Evolutionary conservation across 2,888 invertebrate genomes (phyloP).

Genomic region (Euplagia quadripunctaria): DNA sequence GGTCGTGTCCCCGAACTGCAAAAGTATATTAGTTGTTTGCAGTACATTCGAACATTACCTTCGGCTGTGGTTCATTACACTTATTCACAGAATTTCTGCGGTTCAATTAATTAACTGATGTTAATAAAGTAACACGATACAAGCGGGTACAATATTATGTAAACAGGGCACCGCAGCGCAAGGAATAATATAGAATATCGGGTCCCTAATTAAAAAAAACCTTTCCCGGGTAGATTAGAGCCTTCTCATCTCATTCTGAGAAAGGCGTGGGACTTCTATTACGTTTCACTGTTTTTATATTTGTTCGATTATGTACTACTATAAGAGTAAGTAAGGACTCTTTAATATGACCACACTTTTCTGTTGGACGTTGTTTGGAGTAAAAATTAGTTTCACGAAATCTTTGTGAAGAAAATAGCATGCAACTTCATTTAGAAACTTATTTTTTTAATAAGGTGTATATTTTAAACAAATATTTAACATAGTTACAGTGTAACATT

Average conservation of each 20-base stretch:
- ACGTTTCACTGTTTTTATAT: background rate
- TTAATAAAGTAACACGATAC: slow-evolving; percentile 9
- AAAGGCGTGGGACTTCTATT: background rate
- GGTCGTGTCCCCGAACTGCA: background rate
- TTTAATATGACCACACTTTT: background rate
- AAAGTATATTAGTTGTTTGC: background rate
- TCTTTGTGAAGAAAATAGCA: background rate
- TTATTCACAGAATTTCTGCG: background rate
- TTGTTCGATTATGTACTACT: background rate
- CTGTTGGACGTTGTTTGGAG: background rate
- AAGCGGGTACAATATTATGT: background rate
- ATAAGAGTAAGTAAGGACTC: background rate
- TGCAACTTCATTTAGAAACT: background rate
- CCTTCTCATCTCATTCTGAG: background rate
- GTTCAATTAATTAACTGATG: slow-evolving; percentile 6
- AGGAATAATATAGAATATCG: background rate
- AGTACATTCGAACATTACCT: background rate
- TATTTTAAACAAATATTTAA: no score
- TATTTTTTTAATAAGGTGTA: background rate
- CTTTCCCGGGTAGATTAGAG: background rate
- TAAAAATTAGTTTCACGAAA: background rate
- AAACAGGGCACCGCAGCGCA: slow-evolving; percentile 7
- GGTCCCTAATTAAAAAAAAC: slow-evolving; percentile 10
- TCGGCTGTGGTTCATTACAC: slow-evolving; percentile 2
- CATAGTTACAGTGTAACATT: no score